Evolutionary conservation across 2,888 invertebrate species (phyloP).

Genomic region (Ectemnius cavifrons): DNA sequence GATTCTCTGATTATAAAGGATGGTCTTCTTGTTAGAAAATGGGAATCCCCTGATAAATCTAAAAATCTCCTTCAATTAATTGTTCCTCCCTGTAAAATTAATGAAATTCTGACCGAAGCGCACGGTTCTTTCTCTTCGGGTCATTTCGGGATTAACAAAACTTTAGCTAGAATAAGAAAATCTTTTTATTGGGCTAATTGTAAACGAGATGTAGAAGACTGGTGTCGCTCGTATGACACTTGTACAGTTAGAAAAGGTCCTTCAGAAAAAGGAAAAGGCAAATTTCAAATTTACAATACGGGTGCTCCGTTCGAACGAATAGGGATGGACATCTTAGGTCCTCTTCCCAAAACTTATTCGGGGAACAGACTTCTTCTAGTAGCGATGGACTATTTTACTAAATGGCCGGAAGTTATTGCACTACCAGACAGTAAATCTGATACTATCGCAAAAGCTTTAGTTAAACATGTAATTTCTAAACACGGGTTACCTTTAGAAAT

Average conservation of each 20-base stretch:
- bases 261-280: neutral
- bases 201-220: slow-evolving; percentile 5
- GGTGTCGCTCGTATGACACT: neutral
- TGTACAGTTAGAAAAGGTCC: neutral
- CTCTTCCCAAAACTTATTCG: neutral
- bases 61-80: neutral
- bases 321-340: neutral
- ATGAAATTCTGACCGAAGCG: neutral
- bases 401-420: neutral
- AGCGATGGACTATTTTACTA: neutral
- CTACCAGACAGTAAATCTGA: neutral
- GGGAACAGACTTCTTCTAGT: neutral
- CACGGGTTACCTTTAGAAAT: neutral
- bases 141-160: slow-evolving; percentile 12
- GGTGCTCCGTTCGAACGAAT: neutral
- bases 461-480: neutral
- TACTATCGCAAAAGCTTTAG: neutral
- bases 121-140: slow-evolving; percentile 1
- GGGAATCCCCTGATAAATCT: neutral
- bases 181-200: slow-evolving; percentile 8
- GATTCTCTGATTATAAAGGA: no score
- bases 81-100: neutral
- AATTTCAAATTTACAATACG: slow-evolving; percentile 1
- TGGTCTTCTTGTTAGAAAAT: neutral
- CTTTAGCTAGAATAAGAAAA: neutral